These are phyloP conservation scores for Gymnorhina tibicen DNA, from an alignment of 2,113 vertebrate species.

Conservation along the genomic window DNA sequence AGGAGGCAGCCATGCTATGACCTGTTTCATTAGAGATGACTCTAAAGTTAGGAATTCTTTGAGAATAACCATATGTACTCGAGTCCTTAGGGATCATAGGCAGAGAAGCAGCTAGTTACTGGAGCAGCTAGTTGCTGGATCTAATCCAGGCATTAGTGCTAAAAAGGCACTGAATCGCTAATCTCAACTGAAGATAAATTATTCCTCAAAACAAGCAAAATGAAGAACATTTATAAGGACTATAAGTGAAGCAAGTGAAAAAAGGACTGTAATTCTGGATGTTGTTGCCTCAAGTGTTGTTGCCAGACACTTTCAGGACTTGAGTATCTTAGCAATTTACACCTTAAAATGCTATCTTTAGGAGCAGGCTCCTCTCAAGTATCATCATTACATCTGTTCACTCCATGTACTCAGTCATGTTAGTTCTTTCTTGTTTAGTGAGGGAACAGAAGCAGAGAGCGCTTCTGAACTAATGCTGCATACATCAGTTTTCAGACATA, in stretches of 20 bases:
- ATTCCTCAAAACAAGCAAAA: background rate
- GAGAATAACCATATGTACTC: background rate
- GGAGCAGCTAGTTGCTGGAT: background rate
- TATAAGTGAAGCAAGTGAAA: background rate
- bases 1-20: background rate
- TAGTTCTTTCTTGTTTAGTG: background rate
- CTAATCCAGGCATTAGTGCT: background rate
- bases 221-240: background rate
- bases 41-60: background rate
- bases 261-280: background rate
- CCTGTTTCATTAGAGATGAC: background rate
- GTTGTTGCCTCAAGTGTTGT: background rate
- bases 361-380: background rate
- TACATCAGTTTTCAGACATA: background rate
- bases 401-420: background rate
- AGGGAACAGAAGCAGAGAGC: background rate
- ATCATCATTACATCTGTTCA: background rate
- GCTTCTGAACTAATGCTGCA: background rate
- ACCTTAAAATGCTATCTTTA: conserved; percentile 18
- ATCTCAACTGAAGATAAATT: background rate
- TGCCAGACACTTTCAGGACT: background rate
- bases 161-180: background rate
- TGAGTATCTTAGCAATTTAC: background rate
- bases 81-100: background rate
- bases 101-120: background rate